phyloP scores from a whole-genome alignment of 2,113 vertebrate genomes.

The Chinchilla lanigera region DNA sequence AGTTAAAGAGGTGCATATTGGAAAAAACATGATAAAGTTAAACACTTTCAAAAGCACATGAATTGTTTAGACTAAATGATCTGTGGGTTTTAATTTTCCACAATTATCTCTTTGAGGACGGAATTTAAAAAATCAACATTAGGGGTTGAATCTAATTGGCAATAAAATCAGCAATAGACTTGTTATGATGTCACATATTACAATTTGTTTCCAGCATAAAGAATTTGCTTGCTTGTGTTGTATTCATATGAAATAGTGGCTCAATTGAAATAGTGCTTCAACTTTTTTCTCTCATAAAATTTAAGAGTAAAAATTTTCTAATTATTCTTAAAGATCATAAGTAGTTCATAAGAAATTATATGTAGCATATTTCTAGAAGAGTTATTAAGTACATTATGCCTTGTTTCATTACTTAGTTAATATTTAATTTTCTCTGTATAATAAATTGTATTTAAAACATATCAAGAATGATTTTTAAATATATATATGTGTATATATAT shows the following conservation, averaged over 20 bases:
- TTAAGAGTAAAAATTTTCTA: neutral
- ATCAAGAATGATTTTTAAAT: neutral
- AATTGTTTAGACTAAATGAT: neutral
- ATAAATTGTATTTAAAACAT: constrained; percentile 35
- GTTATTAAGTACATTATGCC: neutral
- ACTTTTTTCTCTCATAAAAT: neutral
- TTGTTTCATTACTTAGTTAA: neutral
- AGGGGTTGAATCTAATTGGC: neutral
- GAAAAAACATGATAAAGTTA: neutral
- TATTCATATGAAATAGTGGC: neutral
- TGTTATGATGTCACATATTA: neutral
- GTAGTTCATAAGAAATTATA: constrained; percentile 5
- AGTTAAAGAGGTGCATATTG: neutral
- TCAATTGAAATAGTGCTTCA: neutral
- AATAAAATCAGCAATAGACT: neutral
- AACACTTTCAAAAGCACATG: neutral
- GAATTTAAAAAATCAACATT: neutral
- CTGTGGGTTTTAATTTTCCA: neutral
- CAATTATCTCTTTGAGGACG: neutral
- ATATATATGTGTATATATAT: neutral
- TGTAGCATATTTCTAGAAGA: neutral
- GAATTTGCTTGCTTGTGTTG: neutral
- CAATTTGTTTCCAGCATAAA: neutral
- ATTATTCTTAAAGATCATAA: neutral
- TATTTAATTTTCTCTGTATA: constrained; percentile 14